Percentiles rank a stretch among this genome's conserved stretches.
phyloP scores from a whole-genome alignment of 2,888 invertebrate genomes.

The Acanthosepion pharaonis region DNA sequence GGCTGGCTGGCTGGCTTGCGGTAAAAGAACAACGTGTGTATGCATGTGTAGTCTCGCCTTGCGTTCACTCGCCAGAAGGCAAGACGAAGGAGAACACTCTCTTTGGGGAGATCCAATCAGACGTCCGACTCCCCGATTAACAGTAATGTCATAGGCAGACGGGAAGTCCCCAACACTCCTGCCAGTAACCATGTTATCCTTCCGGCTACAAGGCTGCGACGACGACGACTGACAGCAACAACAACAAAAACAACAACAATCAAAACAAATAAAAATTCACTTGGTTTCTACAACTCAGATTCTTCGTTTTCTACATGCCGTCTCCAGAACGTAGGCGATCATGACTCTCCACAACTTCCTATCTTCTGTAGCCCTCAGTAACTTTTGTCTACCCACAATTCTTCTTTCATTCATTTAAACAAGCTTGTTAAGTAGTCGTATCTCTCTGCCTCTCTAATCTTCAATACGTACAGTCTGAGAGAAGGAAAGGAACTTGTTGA shows the following conservation, averaged over 20 bases:
- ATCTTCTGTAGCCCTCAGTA: too few relatives aligned
- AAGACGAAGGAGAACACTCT: background rate
- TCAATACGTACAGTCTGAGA: too few relatives aligned
- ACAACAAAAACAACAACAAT: background rate
- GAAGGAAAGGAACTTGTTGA: too few relatives aligned
- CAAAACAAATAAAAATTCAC: background rate
- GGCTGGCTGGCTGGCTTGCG: too few relatives aligned
- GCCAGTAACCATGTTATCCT: background rate
- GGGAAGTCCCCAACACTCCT: background rate
- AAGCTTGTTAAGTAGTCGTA: too few relatives aligned
- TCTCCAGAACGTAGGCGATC: too few relatives aligned
- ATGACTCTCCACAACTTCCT: too few relatives aligned
- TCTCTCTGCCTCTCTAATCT: too few relatives aligned
- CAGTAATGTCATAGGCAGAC: background rate
- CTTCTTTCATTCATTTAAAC: too few relatives aligned
- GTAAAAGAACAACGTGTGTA: background rate
- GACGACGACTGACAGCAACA: background rate
- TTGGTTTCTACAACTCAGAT: background rate
- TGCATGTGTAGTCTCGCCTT: background rate
- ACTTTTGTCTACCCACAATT: too few relatives aligned
- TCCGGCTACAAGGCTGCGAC: background rate
- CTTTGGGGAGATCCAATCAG: background rate
- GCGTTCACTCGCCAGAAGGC: background rate
- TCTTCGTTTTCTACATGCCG: background rate
- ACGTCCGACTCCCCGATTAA: background rate